Conservation (phyloP, 2,113 vertebrate species). For the Erpornis zantholeuca region DNA sequence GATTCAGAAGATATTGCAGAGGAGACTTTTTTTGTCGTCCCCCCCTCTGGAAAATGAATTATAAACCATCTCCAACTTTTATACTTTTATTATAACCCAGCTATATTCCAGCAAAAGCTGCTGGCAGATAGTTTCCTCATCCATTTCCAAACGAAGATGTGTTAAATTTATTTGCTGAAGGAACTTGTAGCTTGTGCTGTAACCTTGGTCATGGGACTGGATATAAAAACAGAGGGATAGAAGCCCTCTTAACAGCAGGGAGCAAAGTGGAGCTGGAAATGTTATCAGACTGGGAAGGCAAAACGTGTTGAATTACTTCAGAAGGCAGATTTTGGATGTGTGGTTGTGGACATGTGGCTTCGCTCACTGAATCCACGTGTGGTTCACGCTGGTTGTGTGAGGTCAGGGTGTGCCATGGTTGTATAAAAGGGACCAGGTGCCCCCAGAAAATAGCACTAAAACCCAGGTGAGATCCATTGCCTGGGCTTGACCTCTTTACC, state of each 20-base stretch:
- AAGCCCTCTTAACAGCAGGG: constrained; percentile 3
- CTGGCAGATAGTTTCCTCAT: constrained; percentile 53
- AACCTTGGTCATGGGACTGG: constrained; percentile 52
- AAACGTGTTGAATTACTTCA: not conserved
- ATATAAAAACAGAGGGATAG: constrained; percentile 20
- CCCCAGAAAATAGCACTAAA: not conserved
- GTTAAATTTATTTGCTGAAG: constrained; percentile 65
- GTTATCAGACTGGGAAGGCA: constrained; percentile 19
- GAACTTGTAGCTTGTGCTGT: constrained; percentile 4
- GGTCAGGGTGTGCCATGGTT: not conserved
- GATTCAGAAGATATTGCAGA: constrained; percentile 23
- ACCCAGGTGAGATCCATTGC: not conserved
- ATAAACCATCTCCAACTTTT: constrained; percentile 48
- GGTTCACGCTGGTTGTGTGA: not conserved
- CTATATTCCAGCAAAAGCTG: constrained; percentile 30
- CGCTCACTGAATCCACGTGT: not conserved
- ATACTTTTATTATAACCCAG: constrained; percentile 35
- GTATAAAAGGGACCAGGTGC: not conserved
- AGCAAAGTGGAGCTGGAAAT: constrained; percentile 50
- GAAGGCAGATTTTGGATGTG: not conserved
- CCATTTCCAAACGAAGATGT: constrained; percentile 64
- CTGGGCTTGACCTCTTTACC: accelerated
- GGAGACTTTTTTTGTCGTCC: not conserved
- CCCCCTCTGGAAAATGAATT: constrained; percentile 68
- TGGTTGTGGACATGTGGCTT: constrained; percentile 34